A percentile compares a stretch with the other conserved stretches of the same genome.
Evolutionary conservation across 2,113 vertebrate genomes (phyloP).

Genomic region (Rhinichthys klamathensis): DNA sequence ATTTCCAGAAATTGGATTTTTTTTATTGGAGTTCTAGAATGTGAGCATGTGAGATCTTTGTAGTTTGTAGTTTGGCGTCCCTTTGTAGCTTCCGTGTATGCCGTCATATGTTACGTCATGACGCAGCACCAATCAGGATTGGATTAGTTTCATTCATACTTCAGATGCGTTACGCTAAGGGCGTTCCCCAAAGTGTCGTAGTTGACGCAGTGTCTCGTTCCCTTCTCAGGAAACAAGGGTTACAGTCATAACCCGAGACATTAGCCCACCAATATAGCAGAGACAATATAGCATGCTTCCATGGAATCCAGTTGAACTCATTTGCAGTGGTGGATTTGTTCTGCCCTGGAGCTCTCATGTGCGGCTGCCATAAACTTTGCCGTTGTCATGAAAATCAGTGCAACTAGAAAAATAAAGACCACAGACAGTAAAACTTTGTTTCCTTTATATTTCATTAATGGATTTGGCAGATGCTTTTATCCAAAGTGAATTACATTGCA

Average conservation of each 20-base stretch:
- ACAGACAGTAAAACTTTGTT: neutral
- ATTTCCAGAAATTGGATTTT: too few relatives aligned
- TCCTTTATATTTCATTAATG: neutral
- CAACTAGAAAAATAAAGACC: neutral
- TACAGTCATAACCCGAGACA: too few relatives aligned
- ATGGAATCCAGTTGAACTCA: neutral
- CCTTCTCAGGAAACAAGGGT: too few relatives aligned
- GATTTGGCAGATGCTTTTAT: neutral
- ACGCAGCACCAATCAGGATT: too few relatives aligned
- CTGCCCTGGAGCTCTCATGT: neutral
- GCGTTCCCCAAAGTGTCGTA: too few relatives aligned
- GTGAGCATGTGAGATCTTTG: neutral
- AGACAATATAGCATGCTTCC: neutral
- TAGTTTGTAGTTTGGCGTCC: neutral
- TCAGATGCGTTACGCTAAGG: too few relatives aligned
- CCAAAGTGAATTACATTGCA: neutral
- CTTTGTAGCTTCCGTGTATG: too few relatives aligned
- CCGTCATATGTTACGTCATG: too few relatives aligned
- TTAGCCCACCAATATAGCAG: neutral
- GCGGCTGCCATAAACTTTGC: neutral
- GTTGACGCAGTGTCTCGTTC: too few relatives aligned
- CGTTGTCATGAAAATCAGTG: neutral
- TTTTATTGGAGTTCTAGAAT: neutral
- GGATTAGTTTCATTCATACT: too few relatives aligned
- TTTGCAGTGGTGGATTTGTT: neutral